Evolutionary conservation across 2,888 invertebrate genomes (phyloP), one percentile per base, ranked within the genome.

Genomic region (Zhengitettix transpicula): DNA sequence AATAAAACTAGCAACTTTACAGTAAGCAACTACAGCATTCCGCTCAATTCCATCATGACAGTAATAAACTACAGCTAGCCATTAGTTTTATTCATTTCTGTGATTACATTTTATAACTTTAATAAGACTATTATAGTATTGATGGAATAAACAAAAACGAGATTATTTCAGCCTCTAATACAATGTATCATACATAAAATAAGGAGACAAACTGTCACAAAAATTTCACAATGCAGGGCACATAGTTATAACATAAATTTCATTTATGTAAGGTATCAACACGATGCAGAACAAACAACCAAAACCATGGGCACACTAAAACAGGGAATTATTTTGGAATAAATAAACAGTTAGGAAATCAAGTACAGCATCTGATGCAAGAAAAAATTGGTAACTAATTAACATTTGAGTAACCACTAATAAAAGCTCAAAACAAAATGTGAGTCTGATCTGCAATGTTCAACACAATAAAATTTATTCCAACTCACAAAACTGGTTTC

Each of bases 11-110:
- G 10, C 47, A 41, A 54, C 42, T 42, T 53, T 42, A 60, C 52
- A 56, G 12, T 15, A 60, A 60, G 60, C 60, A 57, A 42, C 60
- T 60, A 60, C 57, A 42, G 57, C 60, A 60, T 60, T 60, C 60
- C 11, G 40, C 28, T 28, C 28, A 28, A 28, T 7, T 28, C 28
- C 28, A 28, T 28, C 7, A 28, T 28, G 7, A 28, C 28, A 28
- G 28, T 28, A 28, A 28, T 28, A 28, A 28, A 28, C 28, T 28
- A 28, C 28, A 28, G 28, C 28, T 28, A 28, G 28, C 28, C 28
- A 28, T 28, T 28, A 28, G 28, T 28, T 2, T 28, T 28, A 2
- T 28, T 28, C 28, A 28, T 28, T 28, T 28, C 28, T 28, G 28
- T 7, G 3, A 28, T 28, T 5, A 28, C 28, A 28, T 28, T 28